These are phyloP conservation scores for Girardia tigrina DNA, from an alignment of 2,888 invertebrate species.

Conservation along the genomic window DNA sequence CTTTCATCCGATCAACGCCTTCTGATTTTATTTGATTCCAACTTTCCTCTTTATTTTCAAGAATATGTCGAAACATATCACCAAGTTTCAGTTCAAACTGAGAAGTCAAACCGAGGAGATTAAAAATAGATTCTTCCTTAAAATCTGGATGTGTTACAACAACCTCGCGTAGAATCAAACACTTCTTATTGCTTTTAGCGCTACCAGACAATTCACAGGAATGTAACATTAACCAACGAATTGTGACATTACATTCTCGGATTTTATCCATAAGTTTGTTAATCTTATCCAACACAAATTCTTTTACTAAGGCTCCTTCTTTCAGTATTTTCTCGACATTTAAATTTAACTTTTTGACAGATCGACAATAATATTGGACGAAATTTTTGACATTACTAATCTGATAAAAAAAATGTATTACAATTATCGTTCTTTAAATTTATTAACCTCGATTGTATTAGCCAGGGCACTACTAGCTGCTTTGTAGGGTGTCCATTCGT, in stretches of 20 bases:
- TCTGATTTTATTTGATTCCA: conserved; percentile 68
- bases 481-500: conserved; percentile 83
- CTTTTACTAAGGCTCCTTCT: conserved; percentile 69
- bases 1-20: conserved; percentile 64
- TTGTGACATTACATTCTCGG: conserved; percentile 74
- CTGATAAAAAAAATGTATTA: too few species aligned
- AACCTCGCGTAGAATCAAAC: conserved; percentile 63
- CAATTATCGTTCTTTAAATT: too few species aligned
- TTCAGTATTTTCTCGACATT: conserved; percentile 53
- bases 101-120: conserved; percentile 70
- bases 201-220: conserved; percentile 56
- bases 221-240: conserved; percentile 81
- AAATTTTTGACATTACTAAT: neutral
- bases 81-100: conserved; percentile 75
- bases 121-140: conserved; percentile 59
- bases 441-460: conserved; percentile 64
- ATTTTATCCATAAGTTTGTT: conserved; percentile 65
- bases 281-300: conserved; percentile 66
- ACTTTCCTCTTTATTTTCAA: conserved; percentile 53
- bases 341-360: conserved; percentile 42
- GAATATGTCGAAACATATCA: conserved; percentile 55
- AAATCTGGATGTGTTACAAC: conserved; percentile 66
- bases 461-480: conserved; percentile 74
- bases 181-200: conserved; percentile 59
- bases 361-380: neutral